Evolutionary conservation across 2,797 vertebrate species (phyloP).

Genomic region (Dallia pectoralis): DNA sequence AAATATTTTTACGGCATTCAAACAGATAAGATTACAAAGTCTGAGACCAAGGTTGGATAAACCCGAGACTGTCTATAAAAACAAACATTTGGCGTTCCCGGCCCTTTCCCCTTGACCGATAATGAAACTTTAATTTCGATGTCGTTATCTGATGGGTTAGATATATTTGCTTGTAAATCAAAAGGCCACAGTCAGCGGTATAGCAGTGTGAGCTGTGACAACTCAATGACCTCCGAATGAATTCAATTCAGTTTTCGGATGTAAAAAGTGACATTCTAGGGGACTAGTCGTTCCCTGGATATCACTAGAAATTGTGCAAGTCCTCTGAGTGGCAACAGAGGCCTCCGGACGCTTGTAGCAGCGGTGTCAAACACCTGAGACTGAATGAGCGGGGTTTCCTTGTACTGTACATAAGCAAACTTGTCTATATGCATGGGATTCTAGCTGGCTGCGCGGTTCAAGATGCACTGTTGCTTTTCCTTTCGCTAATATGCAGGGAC

Average conservation of each 20-base stretch:
- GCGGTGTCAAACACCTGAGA: slow-evolving; percentile 48
- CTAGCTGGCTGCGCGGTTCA: slow-evolving; percentile 18
- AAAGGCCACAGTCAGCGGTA: too few species aligned
- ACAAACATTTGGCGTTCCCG: neutral
- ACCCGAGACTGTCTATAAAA: neutral
- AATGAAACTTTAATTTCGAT: too few species aligned
- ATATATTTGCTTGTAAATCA: too few species aligned
- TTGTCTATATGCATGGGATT: slow-evolving; percentile 17
- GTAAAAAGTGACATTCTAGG: neutral
- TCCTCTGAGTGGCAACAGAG: slow-evolving; percentile 15
- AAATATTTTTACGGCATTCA: neutral
- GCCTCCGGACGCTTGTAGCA: slow-evolving; percentile 27
- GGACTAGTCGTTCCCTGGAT: neutral
- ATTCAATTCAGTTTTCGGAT: neutral
- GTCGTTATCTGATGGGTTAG: too few species aligned
- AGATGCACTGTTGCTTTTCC: neutral
- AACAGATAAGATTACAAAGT: neutral
- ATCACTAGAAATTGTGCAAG: slow-evolving; percentile 7
- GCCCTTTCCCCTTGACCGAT: neutral
- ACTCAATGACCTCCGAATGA: neutral
- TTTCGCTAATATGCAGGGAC: neutral
- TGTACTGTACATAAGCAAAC: slow-evolving; percentile 38
- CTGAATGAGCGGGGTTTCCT: slow-evolving; percentile 18
- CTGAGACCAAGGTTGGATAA: neutral
- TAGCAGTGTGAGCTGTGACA: neutral